Percentiles rank a stretch among this genome's conserved stretches.
Conservation (phyloP, 2,888 invertebrate genomes). For the Colletes collaris region DNA sequence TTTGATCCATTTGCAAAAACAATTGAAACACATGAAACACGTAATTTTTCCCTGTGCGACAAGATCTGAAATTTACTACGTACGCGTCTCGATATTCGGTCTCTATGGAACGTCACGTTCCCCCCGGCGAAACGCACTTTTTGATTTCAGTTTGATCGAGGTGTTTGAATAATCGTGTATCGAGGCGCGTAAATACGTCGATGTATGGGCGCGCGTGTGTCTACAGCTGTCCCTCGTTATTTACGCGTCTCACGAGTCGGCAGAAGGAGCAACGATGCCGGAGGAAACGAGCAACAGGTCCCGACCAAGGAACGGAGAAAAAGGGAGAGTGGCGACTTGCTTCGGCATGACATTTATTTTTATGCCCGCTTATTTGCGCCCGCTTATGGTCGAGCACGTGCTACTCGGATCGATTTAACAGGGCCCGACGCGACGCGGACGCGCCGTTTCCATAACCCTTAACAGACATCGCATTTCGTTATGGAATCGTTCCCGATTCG, state of each 20-base stretch:
- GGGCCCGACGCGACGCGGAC: slow-evolving; percentile 16
- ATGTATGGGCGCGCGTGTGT: slow-evolving; percentile 40
- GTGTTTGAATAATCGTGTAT: slow-evolving; percentile 23
- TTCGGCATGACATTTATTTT: slow-evolving; percentile 69
- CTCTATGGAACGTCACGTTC: no score
- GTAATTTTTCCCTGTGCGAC: no score
- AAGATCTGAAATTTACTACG: no score
- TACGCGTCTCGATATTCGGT: no score
- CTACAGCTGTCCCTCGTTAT: slow-evolving; percentile 71
- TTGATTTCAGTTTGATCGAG: background rate
- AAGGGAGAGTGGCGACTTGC: slow-evolving; percentile 20
- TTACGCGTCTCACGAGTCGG: slow-evolving; percentile 53
- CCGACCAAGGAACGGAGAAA: slow-evolving; percentile 17
- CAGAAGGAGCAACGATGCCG: slow-evolving; percentile 2
- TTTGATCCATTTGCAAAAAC: no score
- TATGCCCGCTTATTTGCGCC: slow-evolving; percentile 70
- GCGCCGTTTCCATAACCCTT: slow-evolving; percentile 19
- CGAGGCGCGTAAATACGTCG: slow-evolving; percentile 3
- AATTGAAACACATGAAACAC: no score
- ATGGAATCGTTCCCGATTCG: slow-evolving; percentile 8
- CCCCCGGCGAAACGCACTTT: background rate
- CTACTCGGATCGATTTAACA: slow-evolving; percentile 66
- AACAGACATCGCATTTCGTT: slow-evolving; percentile 4
- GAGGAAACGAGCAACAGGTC: background rate
- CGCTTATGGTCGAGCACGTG: slow-evolving; percentile 69